Evolutionary conservation across 2,888 invertebrate species (phyloP).

Genomic region (Parthenolecanium corni): DNA sequence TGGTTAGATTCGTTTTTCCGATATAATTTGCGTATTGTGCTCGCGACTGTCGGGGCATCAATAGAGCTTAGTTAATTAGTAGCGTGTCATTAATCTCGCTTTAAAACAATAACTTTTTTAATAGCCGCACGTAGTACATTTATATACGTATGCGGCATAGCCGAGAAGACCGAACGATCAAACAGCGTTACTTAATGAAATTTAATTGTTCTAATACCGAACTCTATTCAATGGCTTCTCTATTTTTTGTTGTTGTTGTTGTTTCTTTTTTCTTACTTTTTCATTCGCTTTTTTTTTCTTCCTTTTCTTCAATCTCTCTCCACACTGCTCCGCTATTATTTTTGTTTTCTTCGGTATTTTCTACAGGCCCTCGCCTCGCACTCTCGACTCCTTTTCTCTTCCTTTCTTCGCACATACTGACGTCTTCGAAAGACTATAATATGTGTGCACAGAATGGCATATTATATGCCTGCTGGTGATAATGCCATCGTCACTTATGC

Average conservation of each 20-base stretch:
- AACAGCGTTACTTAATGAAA: constrained; percentile 27
- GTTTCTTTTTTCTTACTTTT: not conserved
- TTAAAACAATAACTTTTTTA: constrained; percentile 23
- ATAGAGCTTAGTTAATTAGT: constrained; percentile 26
- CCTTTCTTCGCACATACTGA: no score
- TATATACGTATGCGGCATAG: constrained; percentile 15
- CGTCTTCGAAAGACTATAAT: no score
- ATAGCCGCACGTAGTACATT: no score
- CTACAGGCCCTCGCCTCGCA: no score
- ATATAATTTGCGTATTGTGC: constrained; percentile 27
- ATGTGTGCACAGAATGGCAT: no score
- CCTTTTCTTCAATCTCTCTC: no score
- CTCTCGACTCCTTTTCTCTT: no score
- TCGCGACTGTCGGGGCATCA: constrained; percentile 17
- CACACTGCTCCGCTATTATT: no score
- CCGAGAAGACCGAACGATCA: constrained; percentile 23
- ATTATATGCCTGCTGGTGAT: no score
- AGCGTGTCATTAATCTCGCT: constrained; percentile 28
- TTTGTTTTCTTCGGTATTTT: no score
- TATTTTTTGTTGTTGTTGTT: not conserved
- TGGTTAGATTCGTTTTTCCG: constrained; percentile 26
- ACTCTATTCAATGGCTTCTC: constrained; percentile 21
- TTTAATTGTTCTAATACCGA: constrained; percentile 24
- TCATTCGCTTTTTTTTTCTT: no score
- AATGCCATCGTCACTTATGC: no score